These are phyloP conservation scores for Epinotia brunnichana DNA, from an alignment of 2,888 invertebrate species.

Conservation along the genomic window DNA sequence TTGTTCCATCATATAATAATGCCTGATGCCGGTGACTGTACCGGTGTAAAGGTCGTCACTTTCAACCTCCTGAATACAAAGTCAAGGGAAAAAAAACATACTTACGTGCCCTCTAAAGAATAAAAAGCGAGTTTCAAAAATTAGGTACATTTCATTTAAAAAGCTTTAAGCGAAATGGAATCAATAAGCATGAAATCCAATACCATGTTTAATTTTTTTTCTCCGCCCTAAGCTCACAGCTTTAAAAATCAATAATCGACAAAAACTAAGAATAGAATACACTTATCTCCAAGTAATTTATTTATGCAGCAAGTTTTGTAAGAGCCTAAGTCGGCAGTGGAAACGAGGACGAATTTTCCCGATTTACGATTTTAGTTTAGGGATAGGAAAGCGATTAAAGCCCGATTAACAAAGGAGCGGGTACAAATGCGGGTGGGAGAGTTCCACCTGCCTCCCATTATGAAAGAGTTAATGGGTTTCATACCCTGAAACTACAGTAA, in stretches of 20 bases:
- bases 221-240: neutral
- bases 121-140: neutral
- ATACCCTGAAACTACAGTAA: conserved; percentile 51
- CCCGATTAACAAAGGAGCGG: conserved; percentile 68
- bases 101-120: no score
- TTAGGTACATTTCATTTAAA: neutral
- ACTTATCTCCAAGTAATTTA: conserved; percentile 24
- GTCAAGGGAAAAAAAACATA: no score
- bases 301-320: conserved; percentile 35
- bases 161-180: neutral
- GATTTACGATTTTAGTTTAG: conserved; percentile 54
- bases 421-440: conserved; percentile 50
- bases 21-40: no score
- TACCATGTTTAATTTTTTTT: neutral
- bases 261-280: conserved; percentile 19
- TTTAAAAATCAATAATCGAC: conserved; percentile 8
- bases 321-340: conserved; percentile 33
- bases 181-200: conserved; percentile 1
- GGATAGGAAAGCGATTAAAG: conserved; percentile 74
- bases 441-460: conserved; percentile 64
- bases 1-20: no score
- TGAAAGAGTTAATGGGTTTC: conserved; percentile 59
- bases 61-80: no score
- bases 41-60: no score
- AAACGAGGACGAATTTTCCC: conserved; percentile 35